Evolutionary conservation across 2,113 vertebrate species (phyloP).

Genomic region (Calyptomena viridis): DNA sequence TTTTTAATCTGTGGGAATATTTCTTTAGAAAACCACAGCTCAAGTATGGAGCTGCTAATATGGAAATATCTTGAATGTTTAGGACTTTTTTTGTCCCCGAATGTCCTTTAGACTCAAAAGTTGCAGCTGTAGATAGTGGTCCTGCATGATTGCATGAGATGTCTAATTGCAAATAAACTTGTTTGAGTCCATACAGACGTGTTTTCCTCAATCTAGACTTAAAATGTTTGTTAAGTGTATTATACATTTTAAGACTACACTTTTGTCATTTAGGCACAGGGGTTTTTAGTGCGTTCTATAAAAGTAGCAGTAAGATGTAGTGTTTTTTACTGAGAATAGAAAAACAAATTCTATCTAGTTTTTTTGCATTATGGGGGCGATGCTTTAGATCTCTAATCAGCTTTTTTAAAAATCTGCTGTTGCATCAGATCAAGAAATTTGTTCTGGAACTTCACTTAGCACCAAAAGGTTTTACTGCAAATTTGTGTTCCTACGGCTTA

Average conservation of each 20-base stretch:
- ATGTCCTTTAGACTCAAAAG: conserved; percentile 51
- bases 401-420: conserved; percentile 53
- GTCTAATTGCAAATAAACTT: conserved; percentile 78
- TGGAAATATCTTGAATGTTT: conserved; percentile 63
- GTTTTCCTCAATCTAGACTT: conserved; percentile 71
- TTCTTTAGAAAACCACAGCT: conserved; percentile 70
- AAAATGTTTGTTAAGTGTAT: conserved; percentile 73
- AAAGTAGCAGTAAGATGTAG: conserved; percentile 30
- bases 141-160: conserved; percentile 82
- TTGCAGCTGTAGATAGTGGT: conserved; percentile 67
- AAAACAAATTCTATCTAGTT: conserved; percentile 53
- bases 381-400: conserved; percentile 61
- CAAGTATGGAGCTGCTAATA: conserved; percentile 57
- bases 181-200: conserved; percentile 71
- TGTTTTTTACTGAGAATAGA: conserved; percentile 55
- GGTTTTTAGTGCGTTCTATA: conserved; percentile 61
- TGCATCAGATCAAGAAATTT: conserved; percentile 60
- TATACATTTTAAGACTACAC: conserved; percentile 61
- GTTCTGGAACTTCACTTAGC: conserved; percentile 57
- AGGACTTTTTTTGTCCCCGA: conserved; percentile 39
- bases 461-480: conserved; percentile 33
- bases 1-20: conserved; percentile 75
- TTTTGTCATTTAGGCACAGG: conserved; percentile 64
- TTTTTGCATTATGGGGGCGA: conserved; percentile 54
- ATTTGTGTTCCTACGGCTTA: conserved; percentile 67